Conservation (phyloP, 2,888 invertebrate species). For the Agrypnus murinus region DNA sequence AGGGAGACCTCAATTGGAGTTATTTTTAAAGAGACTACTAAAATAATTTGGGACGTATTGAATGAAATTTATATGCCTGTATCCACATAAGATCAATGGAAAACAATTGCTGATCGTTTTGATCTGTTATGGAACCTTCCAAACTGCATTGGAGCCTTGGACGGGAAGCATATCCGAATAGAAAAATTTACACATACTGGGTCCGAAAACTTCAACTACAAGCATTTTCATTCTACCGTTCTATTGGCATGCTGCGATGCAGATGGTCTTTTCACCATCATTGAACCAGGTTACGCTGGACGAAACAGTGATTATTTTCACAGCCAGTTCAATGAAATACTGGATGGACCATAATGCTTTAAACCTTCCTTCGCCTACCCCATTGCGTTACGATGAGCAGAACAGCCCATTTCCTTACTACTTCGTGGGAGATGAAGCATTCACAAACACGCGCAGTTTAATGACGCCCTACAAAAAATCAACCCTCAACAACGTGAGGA, state of each 20-base stretch:
- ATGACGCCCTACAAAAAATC: constrained; percentile 55
- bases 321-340: constrained; percentile 53
- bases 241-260: constrained; percentile 58
- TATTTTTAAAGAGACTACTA: constrained; percentile 53
- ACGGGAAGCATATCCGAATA: constrained; percentile 59
- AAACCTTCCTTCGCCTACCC: constrained; percentile 45
- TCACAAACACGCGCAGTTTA: constrained; percentile 56
- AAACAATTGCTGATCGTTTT: constrained; percentile 57
- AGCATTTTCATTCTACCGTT: constrained; percentile 57
- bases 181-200: constrained; percentile 56
- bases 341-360: constrained; percentile 43
- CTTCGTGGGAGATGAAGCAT: constrained; percentile 57
- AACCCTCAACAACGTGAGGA: constrained; percentile 51
- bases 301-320: constrained; percentile 46
- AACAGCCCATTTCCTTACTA: constrained; percentile 50
- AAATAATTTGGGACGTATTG: constrained; percentile 53
- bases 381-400: constrained; percentile 42
- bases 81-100: constrained; percentile 54
- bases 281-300: constrained; percentile 54
- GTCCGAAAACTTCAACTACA: constrained; percentile 58
- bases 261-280: constrained; percentile 55
- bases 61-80: constrained; percentile 48
- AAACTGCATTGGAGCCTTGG: too few relatives aligned
- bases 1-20: constrained; percentile 52
- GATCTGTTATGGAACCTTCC: constrained; percentile 47